Conservation (phyloP, 2,113 vertebrate genomes). For the Semnopithecus entellus region DNA sequence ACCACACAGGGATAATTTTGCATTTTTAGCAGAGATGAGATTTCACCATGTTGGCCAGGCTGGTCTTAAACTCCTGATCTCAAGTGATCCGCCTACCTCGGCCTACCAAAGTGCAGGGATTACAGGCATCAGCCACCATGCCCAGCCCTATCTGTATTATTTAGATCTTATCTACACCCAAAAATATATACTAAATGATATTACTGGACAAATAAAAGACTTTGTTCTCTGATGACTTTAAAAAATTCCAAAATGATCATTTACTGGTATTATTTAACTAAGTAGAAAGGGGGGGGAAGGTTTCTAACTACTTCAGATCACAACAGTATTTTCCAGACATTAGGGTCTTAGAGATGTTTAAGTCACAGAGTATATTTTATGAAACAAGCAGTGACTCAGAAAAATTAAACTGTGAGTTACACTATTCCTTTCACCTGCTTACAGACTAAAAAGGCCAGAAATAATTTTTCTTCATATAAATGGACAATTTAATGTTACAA, state of each 20-base stretch:
- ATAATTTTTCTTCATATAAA: slow-evolving; percentile 20
- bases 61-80: no score
- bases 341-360: not conserved
- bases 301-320: not conserved
- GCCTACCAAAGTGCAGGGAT: no score
- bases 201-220: not conserved
- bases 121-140: no score
- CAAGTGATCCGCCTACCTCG: no score
- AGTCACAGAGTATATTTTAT: not conserved
- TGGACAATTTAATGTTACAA: not conserved
- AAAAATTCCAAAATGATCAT: slow-evolving; percentile 13
- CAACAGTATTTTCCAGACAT: not conserved
- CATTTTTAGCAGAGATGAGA: no score
- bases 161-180: not conserved
- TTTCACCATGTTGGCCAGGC: no score
- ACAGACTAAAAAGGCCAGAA: not conserved
- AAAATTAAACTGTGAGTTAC: not conserved
- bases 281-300: not conserved
- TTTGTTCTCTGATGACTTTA: not conserved
- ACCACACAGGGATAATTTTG: no score
- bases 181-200: not conserved
- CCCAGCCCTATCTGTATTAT: not conserved
- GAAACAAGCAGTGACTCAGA: not conserved
- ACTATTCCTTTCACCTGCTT: not conserved
- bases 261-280: slow-evolving; percentile 16